phyloP scores from a whole-genome alignment of 1,140 invertebrate genomes.

The Drosophila tristis region DNA sequence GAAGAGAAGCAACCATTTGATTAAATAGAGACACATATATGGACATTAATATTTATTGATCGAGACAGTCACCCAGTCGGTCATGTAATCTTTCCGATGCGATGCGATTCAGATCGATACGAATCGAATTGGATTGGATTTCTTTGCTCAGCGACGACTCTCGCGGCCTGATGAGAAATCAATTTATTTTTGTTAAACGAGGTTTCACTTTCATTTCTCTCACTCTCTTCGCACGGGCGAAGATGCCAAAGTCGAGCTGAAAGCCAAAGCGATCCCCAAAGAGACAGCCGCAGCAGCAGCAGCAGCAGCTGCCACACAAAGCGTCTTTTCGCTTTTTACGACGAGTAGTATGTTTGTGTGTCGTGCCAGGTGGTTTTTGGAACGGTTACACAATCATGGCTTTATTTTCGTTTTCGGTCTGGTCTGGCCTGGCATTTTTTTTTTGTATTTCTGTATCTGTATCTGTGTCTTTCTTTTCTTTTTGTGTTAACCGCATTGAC shows the following conservation, averaged over 20 bases:
- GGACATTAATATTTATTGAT: slow-evolving; percentile 42
- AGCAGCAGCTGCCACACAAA: slow-evolving; percentile 42
- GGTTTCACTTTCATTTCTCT: slow-evolving; percentile 75
- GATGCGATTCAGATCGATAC: neutral
- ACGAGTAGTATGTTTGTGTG: slow-evolving; percentile 65
- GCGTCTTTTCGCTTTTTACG: slow-evolving; percentile 65
- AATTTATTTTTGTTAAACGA: slow-evolving; percentile 38
- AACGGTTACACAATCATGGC: slow-evolving; percentile 79
- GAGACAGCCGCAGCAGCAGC: slow-evolving; percentile 51
- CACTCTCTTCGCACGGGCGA: slow-evolving; percentile 51
- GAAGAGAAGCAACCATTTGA: slow-evolving; percentile 8
- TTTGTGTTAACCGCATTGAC: slow-evolving; percentile 71
- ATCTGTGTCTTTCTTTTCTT: slow-evolving; percentile 1
- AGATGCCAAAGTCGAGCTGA: slow-evolving; percentile 45
- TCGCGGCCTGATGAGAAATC: slow-evolving; percentile 43
- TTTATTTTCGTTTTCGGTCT: slow-evolving; percentile 50
- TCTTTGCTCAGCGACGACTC: slow-evolving; percentile 35
- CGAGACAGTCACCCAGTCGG: no score
- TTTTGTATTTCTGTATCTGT: slow-evolving; percentile 21
- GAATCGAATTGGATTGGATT: slow-evolving; percentile 48
- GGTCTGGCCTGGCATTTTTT: slow-evolving; percentile 28
- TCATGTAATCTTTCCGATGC: slow-evolving; percentile 46
- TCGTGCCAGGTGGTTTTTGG: slow-evolving; percentile 76
- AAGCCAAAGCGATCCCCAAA: slow-evolving; percentile 23
- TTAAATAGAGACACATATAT: slow-evolving; percentile 7